Evolutionary conservation across 1,140 invertebrate genomes (phyloP), one percentile per base, ranked within the genome.

Genomic region (Arctopsyche grandis): DNA sequence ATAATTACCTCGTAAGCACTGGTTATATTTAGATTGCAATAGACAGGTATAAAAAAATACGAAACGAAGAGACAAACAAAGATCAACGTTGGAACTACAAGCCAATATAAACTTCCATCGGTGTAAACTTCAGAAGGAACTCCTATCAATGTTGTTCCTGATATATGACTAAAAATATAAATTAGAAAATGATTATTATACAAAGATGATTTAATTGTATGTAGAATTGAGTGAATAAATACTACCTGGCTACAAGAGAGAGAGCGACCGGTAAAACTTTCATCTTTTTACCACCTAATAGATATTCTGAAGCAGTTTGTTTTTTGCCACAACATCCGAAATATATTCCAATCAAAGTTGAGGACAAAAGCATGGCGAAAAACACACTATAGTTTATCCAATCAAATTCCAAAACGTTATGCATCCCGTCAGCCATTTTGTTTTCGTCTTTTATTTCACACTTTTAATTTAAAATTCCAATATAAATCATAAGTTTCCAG

Each of bases 41-140:
- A 97, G 0, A 97, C 93, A 0, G 96, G 96, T 9, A 97, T 89
- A 76, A 86, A 90, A 19, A 90, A 69, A 43, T 88, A 88, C 16
- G 91, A 90, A 83, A 95, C 91, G 0, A 91, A 89, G 0, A 93
- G 83, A n/a, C 93, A 91, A 19, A 93, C 92, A 1, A 93, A 86
- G 26, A 91, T 83, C 83, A 94, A 91, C 0, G 91, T 87, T 43
- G 92, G 82, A 0, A 71, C 71, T 9, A 79, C 16, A 1, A 79
- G 43, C 75, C 77, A 79, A 58, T 79, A 82, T 24, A 73, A 69
- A 9, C 74, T 43, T 0, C 94, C 94, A 84, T 93, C 94, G 4
- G 91, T 90, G 83, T 97, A 97, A 77, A 96, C 93, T 87, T 97
- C 95, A 0, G 94, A 93, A 0, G 95, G 95, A 0, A 94, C 89